Evolutionary conservation across 2,797 vertebrate species (phyloP).

Genomic region (Eospalax fontanierii): DNA sequence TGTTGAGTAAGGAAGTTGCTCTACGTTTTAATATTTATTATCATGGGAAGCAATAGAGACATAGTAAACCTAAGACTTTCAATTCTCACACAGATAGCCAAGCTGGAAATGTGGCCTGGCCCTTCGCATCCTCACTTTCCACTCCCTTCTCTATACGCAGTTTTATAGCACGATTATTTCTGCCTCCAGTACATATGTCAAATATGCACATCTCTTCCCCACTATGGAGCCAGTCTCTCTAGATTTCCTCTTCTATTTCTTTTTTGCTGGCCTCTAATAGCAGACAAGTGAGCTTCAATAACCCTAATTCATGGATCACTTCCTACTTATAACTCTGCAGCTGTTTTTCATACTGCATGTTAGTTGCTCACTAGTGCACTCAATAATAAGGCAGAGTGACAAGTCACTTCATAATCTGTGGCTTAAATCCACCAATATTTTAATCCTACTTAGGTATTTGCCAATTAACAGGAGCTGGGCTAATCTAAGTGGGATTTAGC

Average conservation of each 20-base stretch:
- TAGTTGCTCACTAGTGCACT: background rate
- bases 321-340: background rate
- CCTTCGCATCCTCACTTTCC: background rate
- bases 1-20: background rate
- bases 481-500: background rate
- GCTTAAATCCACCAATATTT: background rate
- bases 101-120: background rate
- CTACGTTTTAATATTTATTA: background rate
- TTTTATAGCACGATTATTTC: constrained; percentile 1
- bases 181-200: constrained; percentile 11
- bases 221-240: background rate
- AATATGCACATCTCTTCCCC: background rate
- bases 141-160: background rate
- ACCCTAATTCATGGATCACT: background rate
- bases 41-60: background rate
- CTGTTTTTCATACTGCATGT: background rate
- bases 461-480: background rate
- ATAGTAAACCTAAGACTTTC: background rate
- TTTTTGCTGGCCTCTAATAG: constrained; percentile 1
- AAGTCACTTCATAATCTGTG: background rate
- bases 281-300: background rate
- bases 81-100: background rate
- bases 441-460: background rate
- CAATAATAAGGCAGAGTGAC: background rate
- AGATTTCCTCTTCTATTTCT: background rate